These are phyloP conservation scores for Agriopis marginaria DNA, from an alignment of 2,888 invertebrate genomes.

Conservation along the genomic window DNA sequence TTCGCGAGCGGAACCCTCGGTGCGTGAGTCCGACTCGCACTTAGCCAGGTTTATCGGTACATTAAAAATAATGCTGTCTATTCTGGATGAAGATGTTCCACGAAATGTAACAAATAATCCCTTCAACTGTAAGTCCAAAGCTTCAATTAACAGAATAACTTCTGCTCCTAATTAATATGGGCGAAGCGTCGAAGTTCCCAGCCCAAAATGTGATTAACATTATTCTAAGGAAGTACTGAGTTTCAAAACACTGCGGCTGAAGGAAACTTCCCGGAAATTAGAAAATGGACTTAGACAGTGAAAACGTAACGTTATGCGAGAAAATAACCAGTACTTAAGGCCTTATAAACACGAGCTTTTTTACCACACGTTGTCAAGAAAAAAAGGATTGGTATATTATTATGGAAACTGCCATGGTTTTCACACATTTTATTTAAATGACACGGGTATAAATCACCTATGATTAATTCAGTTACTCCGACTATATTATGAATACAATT, in stretches of 20 bases:
- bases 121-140: slow-evolving; percentile 1
- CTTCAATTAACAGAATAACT: slow-evolving; percentile 11
- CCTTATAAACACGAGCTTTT: too few species aligned
- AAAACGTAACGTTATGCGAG: not conserved
- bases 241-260: slow-evolving; percentile 19
- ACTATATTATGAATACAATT: too few species aligned
- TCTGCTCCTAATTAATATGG: slow-evolving; percentile 26
- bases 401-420: too few species aligned
- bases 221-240: slow-evolving; percentile 16
- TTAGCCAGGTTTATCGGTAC: too few species aligned
- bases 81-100: not conserved
- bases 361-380: too few species aligned
- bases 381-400: too few species aligned
- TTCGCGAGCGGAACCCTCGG: too few species aligned
- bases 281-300: not conserved
- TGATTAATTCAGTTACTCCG: too few species aligned
- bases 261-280: slow-evolving; percentile 14
- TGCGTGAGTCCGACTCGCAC: too few species aligned
- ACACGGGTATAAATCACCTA: too few species aligned
- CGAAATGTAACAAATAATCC: not conserved
- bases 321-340: not conserved
- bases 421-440: too few species aligned
- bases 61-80: too few species aligned
- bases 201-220: slow-evolving; percentile 24
- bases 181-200: slow-evolving; percentile 12